phyloP scores from a whole-genome alignment of 2,888 invertebrate genomes.

The Hesperia comma region DNA sequence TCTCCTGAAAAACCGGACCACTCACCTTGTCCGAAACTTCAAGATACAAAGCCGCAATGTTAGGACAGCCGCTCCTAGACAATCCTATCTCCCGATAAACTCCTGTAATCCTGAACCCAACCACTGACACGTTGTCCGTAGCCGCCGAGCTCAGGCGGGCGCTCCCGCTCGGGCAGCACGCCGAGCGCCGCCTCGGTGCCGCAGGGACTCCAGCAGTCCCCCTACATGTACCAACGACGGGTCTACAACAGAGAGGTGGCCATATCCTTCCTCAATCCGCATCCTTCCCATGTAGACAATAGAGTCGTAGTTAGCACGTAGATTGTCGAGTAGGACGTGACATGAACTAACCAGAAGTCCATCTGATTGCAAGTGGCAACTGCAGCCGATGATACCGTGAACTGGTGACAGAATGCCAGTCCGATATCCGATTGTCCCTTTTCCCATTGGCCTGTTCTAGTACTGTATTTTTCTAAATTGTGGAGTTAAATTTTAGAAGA shows the following conservation, averaged over 20 bases:
- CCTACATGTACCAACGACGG: slow-evolving; percentile 53
- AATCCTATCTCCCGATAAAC: too few species aligned
- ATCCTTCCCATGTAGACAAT: neutral
- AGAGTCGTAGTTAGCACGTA: too few species aligned
- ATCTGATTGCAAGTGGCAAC: neutral
- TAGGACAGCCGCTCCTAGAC: too few species aligned
- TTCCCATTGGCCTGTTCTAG: too few species aligned
- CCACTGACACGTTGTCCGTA: slow-evolving; percentile 36
- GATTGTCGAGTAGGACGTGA: too few species aligned
- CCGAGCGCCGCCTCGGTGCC: slow-evolving; percentile 69
- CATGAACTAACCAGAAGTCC: neutral
- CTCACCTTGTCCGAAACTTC: too few species aligned
- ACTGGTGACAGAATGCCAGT: too few species aligned
- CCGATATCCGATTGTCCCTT: too few species aligned
- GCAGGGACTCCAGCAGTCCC: slow-evolving; percentile 53
- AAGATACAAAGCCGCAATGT: too few species aligned
- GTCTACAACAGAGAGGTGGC: slow-evolving; percentile 70
- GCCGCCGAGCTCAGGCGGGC: slow-evolving; percentile 66
- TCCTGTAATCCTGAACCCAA: neutral
- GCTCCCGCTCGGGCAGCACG: slow-evolving; percentile 65
- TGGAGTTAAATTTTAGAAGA: too few species aligned
- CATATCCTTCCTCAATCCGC: slow-evolving; percentile 17
- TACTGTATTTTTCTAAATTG: too few species aligned
- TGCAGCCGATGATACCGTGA: neutral
- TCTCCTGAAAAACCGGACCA: too few species aligned